phyloP scores from a whole-genome alignment of 2,797 vertebrate species.

The Cuculus canorus region DNA sequence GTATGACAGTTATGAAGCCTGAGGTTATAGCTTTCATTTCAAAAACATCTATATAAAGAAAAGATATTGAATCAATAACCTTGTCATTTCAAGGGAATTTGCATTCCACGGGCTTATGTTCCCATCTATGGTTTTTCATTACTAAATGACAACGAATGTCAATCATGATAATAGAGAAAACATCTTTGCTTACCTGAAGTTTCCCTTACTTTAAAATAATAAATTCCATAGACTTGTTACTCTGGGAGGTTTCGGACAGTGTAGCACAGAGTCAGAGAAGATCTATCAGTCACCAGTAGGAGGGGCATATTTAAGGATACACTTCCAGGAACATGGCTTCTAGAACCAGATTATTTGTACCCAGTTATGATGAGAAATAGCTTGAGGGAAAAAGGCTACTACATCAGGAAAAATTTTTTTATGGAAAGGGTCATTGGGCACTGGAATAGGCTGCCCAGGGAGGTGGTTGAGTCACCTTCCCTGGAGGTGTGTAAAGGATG shows the following conservation, averaged over 20 bases:
- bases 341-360: background rate
- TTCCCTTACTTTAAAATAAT: slow-evolving; percentile 1
- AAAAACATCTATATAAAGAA: slow-evolving; percentile 22
- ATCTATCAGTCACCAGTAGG: background rate
- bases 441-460: too few relatives aligned
- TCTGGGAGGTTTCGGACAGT: background rate
- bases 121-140: slow-evolving; percentile 26
- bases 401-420: too few relatives aligned
- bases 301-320: background rate
- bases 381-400: background rate
- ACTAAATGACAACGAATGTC: background rate
- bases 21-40: slow-evolving; percentile 37
- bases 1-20: slow-evolving; percentile 20
- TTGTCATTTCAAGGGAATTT: slow-evolving; percentile 20
- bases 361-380: background rate
- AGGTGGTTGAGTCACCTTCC: too few relatives aligned
- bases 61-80: slow-evolving; percentile 9
- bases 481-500: too few relatives aligned
- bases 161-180: slow-evolving; percentile 16
- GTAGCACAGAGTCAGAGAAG: background rate
- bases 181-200: background rate
- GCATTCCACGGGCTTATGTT: background rate
- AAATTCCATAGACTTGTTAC: background rate
- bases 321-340: background rate
- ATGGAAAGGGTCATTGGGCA: too few relatives aligned